phyloP scores from a whole-genome alignment of 2,797 vertebrate genomes.

The Tapirus indicus region DNA sequence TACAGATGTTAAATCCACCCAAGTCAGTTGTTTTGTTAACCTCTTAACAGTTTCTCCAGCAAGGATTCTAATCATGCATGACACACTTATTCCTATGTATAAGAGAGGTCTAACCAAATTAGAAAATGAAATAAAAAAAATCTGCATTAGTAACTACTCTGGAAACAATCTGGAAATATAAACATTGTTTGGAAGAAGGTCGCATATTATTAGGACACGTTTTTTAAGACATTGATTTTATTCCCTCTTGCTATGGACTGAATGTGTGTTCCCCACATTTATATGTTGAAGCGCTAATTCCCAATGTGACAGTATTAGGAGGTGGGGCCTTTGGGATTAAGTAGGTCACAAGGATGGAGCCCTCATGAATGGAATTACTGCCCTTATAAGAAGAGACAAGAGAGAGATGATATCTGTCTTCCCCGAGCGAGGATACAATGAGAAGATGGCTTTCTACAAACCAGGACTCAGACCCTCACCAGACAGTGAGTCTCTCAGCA shows the following conservation, averaged over 20 bases:
- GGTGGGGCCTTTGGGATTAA: not conserved
- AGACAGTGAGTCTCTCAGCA: not conserved
- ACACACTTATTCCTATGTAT: not conserved
- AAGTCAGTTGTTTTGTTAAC: not conserved
- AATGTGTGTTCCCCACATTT: not conserved
- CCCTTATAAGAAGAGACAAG: not conserved
- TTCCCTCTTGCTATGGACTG: not conserved
- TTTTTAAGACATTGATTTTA: not conserved
- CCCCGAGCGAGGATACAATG: not conserved
- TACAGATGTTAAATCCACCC: not conserved
- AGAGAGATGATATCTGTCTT: not conserved
- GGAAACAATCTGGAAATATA: conserved; percentile 15
- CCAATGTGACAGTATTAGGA: not conserved
- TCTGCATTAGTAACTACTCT: not conserved
- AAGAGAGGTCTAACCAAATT: not conserved
- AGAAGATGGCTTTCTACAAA: not conserved
- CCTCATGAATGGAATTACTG: not conserved
- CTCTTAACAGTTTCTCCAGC: not conserved
- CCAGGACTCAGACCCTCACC: not conserved
- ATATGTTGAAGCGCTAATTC: not conserved
- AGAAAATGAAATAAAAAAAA: not conserved
- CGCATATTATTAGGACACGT: not conserved
- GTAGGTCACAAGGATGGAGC: not conserved
- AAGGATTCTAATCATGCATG: not conserved
- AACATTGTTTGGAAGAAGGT: not conserved